phyloP scores from a whole-genome alignment of 2,888 invertebrate species.

The Parelbella ahira region DNA sequence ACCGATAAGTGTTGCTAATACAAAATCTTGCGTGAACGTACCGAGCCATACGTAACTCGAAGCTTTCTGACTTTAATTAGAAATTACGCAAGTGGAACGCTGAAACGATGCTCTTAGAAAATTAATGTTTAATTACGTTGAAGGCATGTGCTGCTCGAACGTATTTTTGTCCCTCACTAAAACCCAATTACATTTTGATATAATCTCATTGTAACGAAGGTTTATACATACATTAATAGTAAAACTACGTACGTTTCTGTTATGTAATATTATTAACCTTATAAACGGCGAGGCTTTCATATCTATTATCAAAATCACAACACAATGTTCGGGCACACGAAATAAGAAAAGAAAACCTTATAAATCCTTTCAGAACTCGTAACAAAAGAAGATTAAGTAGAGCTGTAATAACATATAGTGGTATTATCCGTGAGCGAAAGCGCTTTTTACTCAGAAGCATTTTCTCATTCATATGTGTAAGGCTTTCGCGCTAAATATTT shows the following conservation, averaged over 20 bases:
- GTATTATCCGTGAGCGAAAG: conserved; percentile 42
- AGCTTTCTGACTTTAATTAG: conserved; percentile 19
- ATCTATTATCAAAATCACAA: conserved; percentile 42
- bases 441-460: conserved; percentile 46
- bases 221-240: conserved; percentile 2
- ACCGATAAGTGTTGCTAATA: conserved; percentile 1
- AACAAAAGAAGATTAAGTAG: conserved; percentile 63
- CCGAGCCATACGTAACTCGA: conserved; percentile 14
- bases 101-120: conserved; percentile 18
- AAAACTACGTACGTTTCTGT: background rate
- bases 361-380: conserved; percentile 58
- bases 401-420: conserved; percentile 58
- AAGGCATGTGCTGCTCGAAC: conserved; percentile 16
- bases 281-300: too few relatives aligned
- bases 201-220: conserved; percentile 7
- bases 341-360: conserved; percentile 46
- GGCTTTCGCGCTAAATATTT: conserved; percentile 13
- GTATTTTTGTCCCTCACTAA: conserved; percentile 17
- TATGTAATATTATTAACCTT: too few relatives aligned
- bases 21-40: conserved; percentile 10
- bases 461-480: conserved; percentile 39
- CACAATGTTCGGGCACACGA: too few relatives aligned
- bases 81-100: conserved; percentile 21
- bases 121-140: conserved; percentile 23
- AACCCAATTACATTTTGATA: conserved; percentile 15